Base-by-base conservation (phyloP, 2,113 vertebrate species). In the Morone chrysops region DNA sequence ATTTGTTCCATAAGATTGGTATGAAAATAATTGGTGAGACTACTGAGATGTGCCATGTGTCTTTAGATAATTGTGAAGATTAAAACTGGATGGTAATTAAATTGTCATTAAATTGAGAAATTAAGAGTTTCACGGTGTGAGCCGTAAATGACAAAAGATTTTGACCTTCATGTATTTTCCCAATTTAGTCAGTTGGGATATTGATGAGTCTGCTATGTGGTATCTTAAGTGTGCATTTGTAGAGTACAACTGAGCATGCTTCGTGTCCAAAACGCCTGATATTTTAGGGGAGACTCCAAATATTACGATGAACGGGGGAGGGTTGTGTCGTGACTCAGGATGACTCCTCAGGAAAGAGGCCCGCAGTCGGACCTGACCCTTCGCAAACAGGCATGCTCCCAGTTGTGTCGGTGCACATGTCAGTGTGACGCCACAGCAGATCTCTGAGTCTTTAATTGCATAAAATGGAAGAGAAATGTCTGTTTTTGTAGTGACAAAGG, bases 281-380 rank as follows among this genome's bases (percentile, higher is more conserved):
- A 13, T 84, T 85, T 82, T 36, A 73, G 31, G 43, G 74, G 53
- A 78, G 78, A 83, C 43, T 90, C 74, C 56, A 51, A 72, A 81
- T 68, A 71, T 78, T 45, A 57, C 20, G 59, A 59, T 2, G 74
- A 20, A 80, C 54, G 40, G 18, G 69, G 71, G 73, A 45, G 54
- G 59, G 63, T 53, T 73, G 81, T 73, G 84, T 78, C 31, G 66
- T 92, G 94, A 95, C 82, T 93, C 90, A 93, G 71, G 80, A 88
- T 90, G 94, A 90, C 84, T 89, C 51, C 72, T 70, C 75, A 12
- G 81, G 80, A 83, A 88, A 93, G 76, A 88, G 84, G 82, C 91
- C 85, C 47, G 69, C 86, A 82, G 90, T 90, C 81, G 60, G 71
- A 38, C 65, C 66, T 87, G 90, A 92, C 91, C 91, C 88, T 72